Evolutionary conservation across 2,113 vertebrate species (phyloP).

Genomic region (Embiotoca jacksoni): DNA sequence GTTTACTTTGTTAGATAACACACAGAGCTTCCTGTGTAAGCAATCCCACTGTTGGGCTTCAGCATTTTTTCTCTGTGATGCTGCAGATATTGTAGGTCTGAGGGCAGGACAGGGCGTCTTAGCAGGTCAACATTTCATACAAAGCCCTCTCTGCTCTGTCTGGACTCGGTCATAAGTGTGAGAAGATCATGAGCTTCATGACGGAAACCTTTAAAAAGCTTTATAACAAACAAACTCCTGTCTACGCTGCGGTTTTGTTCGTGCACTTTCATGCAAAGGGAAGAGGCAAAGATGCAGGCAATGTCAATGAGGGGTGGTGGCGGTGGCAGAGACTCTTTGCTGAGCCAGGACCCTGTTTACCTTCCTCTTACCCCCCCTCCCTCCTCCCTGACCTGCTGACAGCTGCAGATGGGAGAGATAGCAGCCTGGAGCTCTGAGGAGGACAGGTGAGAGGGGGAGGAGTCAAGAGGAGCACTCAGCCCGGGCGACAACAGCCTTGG

Average conservation of each 20-base stretch:
- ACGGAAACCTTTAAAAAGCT: conserved; percentile 6
- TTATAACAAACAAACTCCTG: neutral
- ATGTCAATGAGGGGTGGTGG: conserved; percentile 37
- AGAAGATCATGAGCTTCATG: conserved; percentile 10
- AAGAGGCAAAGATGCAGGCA: conserved; percentile 37
- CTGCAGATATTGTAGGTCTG: conserved; percentile 51
- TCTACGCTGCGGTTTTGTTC: conserved; percentile 16
- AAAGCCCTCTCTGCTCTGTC: conserved; percentile 16
- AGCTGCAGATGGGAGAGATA: conserved; percentile 84
- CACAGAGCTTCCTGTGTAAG: neutral
- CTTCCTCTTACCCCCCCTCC: conserved; percentile 61
- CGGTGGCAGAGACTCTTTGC: conserved; percentile 66
- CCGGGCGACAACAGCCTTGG: conserved; percentile 63
- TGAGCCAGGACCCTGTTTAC: conserved; percentile 79
- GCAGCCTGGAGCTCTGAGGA: conserved; percentile 70
- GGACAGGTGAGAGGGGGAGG: conserved; percentile 81
- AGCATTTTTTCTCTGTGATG: conserved; percentile 47
- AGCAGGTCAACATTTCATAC: conserved; percentile 40
- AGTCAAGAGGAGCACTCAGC: conserved; percentile 63
- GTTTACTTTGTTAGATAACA: conserved; percentile 29
- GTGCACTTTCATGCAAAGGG: neutral
- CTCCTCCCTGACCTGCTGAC: conserved; percentile 80
- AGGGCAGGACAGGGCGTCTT: conserved; percentile 20
- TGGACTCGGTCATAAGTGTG: neutral
- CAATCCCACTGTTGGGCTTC: conserved; percentile 21